Percentiles rank a stretch among this genome's conserved stretches.
Evolutionary conservation across 2,797 vertebrate species (phyloP).

Genomic region (Lates japonicus): DNA sequence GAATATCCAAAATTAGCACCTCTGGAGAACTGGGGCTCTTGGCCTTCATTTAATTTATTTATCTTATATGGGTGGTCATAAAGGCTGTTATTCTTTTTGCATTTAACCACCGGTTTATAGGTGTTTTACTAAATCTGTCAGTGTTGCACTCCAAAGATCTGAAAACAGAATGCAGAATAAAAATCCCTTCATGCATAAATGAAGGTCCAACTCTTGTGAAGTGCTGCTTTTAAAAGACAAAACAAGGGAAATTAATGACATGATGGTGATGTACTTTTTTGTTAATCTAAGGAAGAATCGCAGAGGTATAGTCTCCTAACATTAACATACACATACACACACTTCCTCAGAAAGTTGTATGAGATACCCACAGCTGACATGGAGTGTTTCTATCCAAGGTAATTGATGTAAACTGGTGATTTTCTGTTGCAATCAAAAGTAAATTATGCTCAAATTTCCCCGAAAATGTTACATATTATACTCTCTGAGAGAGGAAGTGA

Average conservation of each 20-base stretch:
- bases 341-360: not conserved
- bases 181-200: slow-evolving; percentile 1
- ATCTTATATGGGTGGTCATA: not conserved
- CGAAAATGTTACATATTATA: not conserved
- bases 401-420: slow-evolving; percentile 12
- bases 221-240: slow-evolving; percentile 20
- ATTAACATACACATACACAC: not conserved
- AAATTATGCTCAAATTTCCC: slow-evolving; percentile 22
- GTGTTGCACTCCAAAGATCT: slow-evolving; percentile 2
- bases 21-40: slow-evolving; percentile 6
- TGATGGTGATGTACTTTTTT: not conserved
- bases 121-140: slow-evolving; percentile 15
- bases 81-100: slow-evolving; percentile 14
- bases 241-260: not conserved
- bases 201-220: not conserved
- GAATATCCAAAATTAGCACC: slow-evolving; percentile 37
- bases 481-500: not conserved
- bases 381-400: slow-evolving; percentile 11
- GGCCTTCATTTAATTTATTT: slow-evolving; percentile 39
- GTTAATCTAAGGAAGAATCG: not conserved
- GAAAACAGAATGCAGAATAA: not conserved
- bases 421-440: slow-evolving; percentile 17
- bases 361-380: slow-evolving; percentile 1
- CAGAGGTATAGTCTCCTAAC: not conserved
- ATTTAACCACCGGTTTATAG: slow-evolving; percentile 17